phyloP scores from a whole-genome alignment of 2,888 invertebrate genomes.

The Macrophya annulata region DNA sequence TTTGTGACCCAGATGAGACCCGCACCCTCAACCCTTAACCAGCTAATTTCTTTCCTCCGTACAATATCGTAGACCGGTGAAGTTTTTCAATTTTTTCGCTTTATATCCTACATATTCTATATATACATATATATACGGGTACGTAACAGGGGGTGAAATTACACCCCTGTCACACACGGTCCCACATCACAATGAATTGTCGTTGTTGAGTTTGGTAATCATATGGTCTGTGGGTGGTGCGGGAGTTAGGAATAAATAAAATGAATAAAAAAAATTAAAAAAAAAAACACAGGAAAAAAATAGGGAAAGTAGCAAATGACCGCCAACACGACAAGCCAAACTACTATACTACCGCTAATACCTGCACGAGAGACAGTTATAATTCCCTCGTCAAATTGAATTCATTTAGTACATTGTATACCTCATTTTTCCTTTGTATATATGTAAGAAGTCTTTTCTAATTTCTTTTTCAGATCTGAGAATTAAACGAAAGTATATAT shows the following conservation, averaged over 20 bases:
- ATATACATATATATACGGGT: background rate
- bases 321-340: slow-evolving; percentile 35
- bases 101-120: slow-evolving; percentile 37
- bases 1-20: slow-evolving; percentile 78
- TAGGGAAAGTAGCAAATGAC: slow-evolving; percentile 34
- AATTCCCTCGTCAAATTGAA: slow-evolving; percentile 33
- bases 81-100: background rate
- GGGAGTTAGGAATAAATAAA: background rate
- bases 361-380: background rate
- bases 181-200: slow-evolving; percentile 16
- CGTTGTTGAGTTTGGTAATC: slow-evolving; percentile 36
- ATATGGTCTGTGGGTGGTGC: background rate
- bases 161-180: slow-evolving; percentile 29
- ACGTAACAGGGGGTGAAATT: slow-evolving; percentile 18
- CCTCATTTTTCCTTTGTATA: background rate
- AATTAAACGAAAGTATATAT: background rate
- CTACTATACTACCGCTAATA: background rate
- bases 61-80: slow-evolving; percentile 68
- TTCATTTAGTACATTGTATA: background rate
- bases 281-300: background rate
- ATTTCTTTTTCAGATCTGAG: background rate
- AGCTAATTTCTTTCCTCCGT: slow-evolving; percentile 78
- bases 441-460: background rate
- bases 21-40: slow-evolving; percentile 72
- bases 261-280: background rate